These are phyloP conservation scores for Leucoma salicis DNA, from an alignment of 2,888 invertebrate genomes.

Conservation along the genomic window DNA sequence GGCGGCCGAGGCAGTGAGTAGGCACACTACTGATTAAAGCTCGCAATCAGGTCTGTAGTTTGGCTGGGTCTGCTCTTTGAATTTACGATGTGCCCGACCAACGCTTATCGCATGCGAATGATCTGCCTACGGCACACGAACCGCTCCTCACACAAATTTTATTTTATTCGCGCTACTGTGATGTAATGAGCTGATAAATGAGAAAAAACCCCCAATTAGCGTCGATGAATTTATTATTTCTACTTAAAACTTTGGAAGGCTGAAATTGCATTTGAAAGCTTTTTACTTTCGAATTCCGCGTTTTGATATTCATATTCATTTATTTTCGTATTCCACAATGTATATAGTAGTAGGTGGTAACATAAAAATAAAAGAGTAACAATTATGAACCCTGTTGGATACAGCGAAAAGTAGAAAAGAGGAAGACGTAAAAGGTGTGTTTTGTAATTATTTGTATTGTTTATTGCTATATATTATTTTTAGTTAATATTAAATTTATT, in stretches of 20 bases:
- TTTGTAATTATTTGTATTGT: too few relatives aligned
- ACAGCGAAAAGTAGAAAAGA: too few relatives aligned
- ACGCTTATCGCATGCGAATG: slow-evolving; percentile 81
- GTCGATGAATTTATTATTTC: slow-evolving; percentile 83
- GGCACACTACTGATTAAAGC: slow-evolving; percentile 72
- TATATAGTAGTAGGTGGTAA: too few relatives aligned
- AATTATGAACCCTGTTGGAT: too few relatives aligned
- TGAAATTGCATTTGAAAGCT: slow-evolving; percentile 68
- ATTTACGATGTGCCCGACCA: slow-evolving; percentile 82
- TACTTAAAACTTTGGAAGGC: slow-evolving; percentile 81
- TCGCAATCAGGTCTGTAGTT: slow-evolving; percentile 79
- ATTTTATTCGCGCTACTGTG: slow-evolving; percentile 83
- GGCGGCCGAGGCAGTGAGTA: slow-evolving; percentile 42
- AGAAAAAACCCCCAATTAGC: slow-evolving; percentile 83
- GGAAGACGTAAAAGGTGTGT: too few relatives aligned
- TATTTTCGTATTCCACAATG: too few relatives aligned
- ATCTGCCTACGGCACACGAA: slow-evolving; percentile 79
- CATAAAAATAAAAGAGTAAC: too few relatives aligned
- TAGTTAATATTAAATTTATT: too few relatives aligned
- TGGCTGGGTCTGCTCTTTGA: slow-evolving; percentile 74
- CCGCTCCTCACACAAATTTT: slow-evolving; percentile 80
- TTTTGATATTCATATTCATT: too few relatives aligned
- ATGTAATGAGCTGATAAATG: slow-evolving; percentile 83
- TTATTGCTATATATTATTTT: too few relatives aligned
- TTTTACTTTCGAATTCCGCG: slow-evolving; percentile 53